phyloP scores from a whole-genome alignment of 1,140 invertebrate species.

The Trigoniulus corallinus region DNA sequence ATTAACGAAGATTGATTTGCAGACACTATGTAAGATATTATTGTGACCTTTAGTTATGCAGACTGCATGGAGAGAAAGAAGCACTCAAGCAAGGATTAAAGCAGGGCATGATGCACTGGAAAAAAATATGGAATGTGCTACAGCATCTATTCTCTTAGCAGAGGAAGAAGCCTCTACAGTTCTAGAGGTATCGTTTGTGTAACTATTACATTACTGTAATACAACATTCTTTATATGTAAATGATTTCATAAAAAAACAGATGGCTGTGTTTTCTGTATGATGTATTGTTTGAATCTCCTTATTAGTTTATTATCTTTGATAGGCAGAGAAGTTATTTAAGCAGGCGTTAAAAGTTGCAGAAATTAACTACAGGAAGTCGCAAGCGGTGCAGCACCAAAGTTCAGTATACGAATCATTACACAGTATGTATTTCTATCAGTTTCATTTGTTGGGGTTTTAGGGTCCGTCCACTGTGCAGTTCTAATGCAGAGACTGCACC shows the following conservation, averaged over 20 bases:
- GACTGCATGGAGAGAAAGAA: slow-evolving; percentile 90
- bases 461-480: no score
- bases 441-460: slow-evolving; percentile 4
- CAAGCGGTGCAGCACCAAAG: slow-evolving; percentile 62
- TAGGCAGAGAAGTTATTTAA: slow-evolving; percentile 68
- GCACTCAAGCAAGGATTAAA: slow-evolving; percentile 77
- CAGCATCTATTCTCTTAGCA: slow-evolving; percentile 85
- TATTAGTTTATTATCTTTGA: slow-evolving; percentile 8
- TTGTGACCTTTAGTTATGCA: slow-evolving; percentile 58
- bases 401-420: slow-evolving; percentile 53
- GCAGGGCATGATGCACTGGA: slow-evolving; percentile 80
- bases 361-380: slow-evolving; percentile 65
- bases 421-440: no score
- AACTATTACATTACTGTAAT: neutral
- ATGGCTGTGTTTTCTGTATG: no score
- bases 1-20: neutral
- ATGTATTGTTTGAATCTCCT: no score
- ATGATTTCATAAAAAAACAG: no score
- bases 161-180: slow-evolving; percentile 93
- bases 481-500: no score
- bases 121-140: slow-evolving; percentile 76
- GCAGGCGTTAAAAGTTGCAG: slow-evolving; percentile 72
- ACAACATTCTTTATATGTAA: neutral
- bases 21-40: neutral
- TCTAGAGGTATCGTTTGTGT: slow-evolving; percentile 33